A percentile compares a stretch with the other conserved stretches of the same genome.
Evolutionary conservation across 2,797 vertebrate genomes (phyloP).

Genomic region (Phoeniculus purpureus): DNA sequence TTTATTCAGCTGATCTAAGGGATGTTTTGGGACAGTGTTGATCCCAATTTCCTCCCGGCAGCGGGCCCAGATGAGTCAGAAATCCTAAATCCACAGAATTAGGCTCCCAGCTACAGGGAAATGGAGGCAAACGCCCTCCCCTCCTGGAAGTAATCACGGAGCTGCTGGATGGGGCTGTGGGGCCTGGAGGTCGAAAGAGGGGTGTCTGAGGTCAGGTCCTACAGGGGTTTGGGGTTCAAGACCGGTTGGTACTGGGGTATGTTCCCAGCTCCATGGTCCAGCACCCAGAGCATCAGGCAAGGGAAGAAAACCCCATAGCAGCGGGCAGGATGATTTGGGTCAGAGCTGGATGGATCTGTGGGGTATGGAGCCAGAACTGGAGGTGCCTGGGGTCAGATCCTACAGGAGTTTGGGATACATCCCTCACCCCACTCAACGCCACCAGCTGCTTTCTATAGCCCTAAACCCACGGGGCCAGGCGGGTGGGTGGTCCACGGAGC

Average conservation of each 20-base stretch:
- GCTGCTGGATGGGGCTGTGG: background rate
- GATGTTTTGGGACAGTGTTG: background rate
- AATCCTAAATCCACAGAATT: constrained; percentile 35
- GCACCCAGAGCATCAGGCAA: too few species aligned
- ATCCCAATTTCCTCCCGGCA: constrained; percentile 38
- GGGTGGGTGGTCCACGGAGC: background rate
- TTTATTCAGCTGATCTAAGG: background rate
- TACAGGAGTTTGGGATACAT: background rate
- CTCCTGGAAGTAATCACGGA: background rate
- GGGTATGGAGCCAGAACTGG: background rate
- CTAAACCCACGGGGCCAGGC: accelerated
- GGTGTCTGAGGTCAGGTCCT: too few species aligned
- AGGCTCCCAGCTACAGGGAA: background rate
- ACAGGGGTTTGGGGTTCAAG: too few species aligned
- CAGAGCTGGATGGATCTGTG: background rate
- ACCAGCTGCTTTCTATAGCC: accelerated
- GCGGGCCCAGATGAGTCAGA: constrained; percentile 41
- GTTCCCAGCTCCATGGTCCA: too few species aligned
- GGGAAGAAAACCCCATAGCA: too few species aligned
- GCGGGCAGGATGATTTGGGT: too few species aligned
- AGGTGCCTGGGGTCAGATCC: background rate
- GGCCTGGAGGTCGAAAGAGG: too few species aligned
- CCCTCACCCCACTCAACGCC: accelerated
- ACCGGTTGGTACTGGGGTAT: too few species aligned
- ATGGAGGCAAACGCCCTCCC: background rate